A percentile compares a stretch with the other conserved stretches of the same genome.
These are phyloP conservation scores for Eupithecia inturbata DNA, from an alignment of 2,888 invertebrate species.

Conservation along the genomic window DNA sequence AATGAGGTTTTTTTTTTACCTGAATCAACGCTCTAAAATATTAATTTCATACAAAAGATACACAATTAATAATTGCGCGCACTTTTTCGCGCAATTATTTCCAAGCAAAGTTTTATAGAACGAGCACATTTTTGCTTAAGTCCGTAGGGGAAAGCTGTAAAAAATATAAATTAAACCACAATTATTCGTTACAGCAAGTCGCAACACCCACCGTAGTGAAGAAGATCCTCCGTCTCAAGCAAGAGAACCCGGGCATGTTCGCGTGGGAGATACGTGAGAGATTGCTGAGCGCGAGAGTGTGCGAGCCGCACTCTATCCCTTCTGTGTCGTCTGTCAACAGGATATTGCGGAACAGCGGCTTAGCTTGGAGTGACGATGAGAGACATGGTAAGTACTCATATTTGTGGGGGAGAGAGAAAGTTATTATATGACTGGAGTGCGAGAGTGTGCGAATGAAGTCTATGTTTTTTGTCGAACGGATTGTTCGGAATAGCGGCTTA, in stretches of 20 bases:
- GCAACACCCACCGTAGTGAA: conserved; percentile 98
- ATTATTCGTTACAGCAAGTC: conserved; percentile 90
- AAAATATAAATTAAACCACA: neutral
- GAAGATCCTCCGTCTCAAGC: conserved; percentile 96
- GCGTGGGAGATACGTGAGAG: conserved; percentile 98
- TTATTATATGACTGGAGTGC: neutral
- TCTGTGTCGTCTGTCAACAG: conserved; percentile 97
- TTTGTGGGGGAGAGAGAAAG: neutral
- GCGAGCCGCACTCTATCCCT: conserved; percentile 95
- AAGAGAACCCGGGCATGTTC: conserved; percentile 98
- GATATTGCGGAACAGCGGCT: conserved; percentile 93
- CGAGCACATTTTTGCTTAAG: no score
- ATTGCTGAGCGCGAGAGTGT: conserved; percentile 94
- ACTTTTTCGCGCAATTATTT: no score
- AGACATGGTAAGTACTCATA: conserved; percentile 62
- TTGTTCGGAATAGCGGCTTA: conserved; percentile 92
- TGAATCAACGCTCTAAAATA: no score
- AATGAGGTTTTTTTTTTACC: no score
- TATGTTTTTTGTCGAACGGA: conserved; percentile 87
- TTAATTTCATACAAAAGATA: no score
- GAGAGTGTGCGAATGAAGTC: neutral
- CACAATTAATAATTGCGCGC: no score
- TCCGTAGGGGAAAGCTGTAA: no score
- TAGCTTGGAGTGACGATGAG: conserved; percentile 89
- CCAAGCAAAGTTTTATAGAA: no score